Conservation (phyloP, 2,113 vertebrate genomes). For the Trogon surrucura region DNA sequence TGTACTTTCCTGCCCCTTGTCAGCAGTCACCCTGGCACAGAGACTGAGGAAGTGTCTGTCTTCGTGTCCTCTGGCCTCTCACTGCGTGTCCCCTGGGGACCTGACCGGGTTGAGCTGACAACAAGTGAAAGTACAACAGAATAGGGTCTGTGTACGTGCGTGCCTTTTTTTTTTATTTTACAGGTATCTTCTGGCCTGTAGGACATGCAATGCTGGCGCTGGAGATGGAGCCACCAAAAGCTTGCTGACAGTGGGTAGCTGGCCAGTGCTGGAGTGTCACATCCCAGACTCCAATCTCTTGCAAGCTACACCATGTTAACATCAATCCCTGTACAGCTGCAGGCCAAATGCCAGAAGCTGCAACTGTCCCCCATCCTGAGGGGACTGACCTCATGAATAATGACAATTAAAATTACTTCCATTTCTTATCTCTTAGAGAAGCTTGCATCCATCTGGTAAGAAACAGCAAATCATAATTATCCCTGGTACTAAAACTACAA, state of each 20-base stretch:
- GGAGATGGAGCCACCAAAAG: not conserved
- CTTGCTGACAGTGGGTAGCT: not conserved
- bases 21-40: not conserved
- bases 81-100: not conserved
- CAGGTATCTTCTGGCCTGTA: not conserved
- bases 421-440: not conserved
- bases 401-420: accelerated
- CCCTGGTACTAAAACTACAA: not conserved
- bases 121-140: not conserved
- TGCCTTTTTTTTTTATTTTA: not conserved
- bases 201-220: not conserved
- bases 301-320: not conserved
- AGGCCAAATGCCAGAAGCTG: not conserved
- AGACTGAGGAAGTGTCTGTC: not conserved
- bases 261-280: not conserved
- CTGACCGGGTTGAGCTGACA: accelerated
- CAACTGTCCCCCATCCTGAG: not conserved
- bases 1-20: not conserved
- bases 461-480: not conserved
- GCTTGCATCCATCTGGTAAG: not conserved
- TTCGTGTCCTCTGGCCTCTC: not conserved
- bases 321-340: accelerated
- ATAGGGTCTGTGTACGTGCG: accelerated
- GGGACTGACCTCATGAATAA: not conserved
- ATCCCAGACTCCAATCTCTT: not conserved